Evolutionary conservation across 2,113 vertebrate genomes (phyloP).

Genomic region (Leptobrachium ailaonicum): DNA sequence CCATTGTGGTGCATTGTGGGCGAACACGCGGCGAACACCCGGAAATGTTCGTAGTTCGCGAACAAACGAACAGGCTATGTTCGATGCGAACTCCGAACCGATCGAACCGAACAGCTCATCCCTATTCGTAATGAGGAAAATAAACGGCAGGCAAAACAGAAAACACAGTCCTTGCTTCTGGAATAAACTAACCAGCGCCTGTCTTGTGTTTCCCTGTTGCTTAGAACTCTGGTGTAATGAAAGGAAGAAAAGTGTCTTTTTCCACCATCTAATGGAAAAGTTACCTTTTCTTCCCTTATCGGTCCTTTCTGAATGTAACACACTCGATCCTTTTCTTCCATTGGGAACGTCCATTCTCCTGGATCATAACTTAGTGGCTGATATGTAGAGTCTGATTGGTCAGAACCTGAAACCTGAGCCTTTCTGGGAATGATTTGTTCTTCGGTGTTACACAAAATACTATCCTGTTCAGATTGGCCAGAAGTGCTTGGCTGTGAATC

Average conservation of each 20-base stretch:
- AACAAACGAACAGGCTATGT: no score
- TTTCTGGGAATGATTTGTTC: neutral
- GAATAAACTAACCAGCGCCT: neutral
- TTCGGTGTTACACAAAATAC: neutral
- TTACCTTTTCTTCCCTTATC: neutral
- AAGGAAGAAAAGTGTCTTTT: neutral
- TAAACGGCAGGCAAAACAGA: neutral
- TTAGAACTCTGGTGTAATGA: neutral
- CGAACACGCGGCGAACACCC: no score
- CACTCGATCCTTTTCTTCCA: neutral
- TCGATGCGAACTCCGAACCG: no score
- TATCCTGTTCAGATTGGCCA: neutral
- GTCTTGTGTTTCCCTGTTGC: neutral
- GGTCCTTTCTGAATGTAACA: neutral
- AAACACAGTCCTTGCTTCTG: neutral
- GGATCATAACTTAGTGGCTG: neutral
- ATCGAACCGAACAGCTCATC: no score
- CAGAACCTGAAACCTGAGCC: neutral
- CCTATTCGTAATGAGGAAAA: no score
- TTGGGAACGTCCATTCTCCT: neutral
- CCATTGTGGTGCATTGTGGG: no score
- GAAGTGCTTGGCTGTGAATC: neutral
- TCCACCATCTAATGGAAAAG: neutral
- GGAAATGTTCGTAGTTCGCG: no score
- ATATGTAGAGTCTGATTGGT: neutral